These are phyloP conservation scores for Malacoctenus gilli DNA, from an alignment of 2,797 vertebrate genomes.

Conservation along the genomic window DNA sequence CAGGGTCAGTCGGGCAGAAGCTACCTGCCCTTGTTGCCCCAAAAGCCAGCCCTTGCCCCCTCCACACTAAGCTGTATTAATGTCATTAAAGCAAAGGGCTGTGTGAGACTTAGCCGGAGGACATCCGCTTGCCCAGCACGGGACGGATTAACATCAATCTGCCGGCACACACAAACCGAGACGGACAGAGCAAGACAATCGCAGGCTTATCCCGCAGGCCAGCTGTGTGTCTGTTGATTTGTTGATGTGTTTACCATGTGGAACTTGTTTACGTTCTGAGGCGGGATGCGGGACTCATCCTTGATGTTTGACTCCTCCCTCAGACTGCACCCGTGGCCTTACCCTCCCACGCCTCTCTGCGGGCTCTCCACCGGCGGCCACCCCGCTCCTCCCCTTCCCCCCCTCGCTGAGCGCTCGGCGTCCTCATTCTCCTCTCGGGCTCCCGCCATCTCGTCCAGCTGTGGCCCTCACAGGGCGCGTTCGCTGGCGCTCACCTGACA, in stretches of 20 bases:
- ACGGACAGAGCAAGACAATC: conserved; percentile 31
- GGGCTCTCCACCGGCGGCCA: conserved; percentile 51
- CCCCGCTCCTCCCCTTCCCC: conserved; percentile 60
- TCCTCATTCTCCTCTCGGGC: conserved; percentile 71
- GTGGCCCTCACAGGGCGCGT: conserved; percentile 88
- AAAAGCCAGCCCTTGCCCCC: no score
- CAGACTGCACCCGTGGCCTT: conserved; percentile 61
- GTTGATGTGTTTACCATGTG: conserved; percentile 52
- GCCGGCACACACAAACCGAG: conserved; percentile 28
- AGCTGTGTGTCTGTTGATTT: conserved; percentile 58
- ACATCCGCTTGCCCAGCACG: conserved; percentile 41
- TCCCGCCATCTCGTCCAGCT: conserved; percentile 83
- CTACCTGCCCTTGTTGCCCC: conserved; percentile 25
- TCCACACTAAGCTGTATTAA: conserved; percentile 64
- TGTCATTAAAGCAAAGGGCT: conserved; percentile 58
- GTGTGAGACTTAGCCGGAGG: conserved; percentile 25
- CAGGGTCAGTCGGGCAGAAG: conserved; percentile 53
- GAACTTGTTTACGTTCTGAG: conserved; percentile 51
- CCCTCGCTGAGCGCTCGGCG: conserved; percentile 72
- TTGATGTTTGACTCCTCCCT: conserved; percentile 19
- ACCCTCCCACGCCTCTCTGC: conserved; percentile 33
- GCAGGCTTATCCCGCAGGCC: conserved; percentile 62
- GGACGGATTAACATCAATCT: conserved; percentile 68
- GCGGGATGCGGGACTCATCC: conserved; percentile 1
- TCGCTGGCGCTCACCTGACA: conserved; percentile 89